Conservation (phyloP, 2,113 vertebrate species). For the Rhadina sibilatrix region DNA sequence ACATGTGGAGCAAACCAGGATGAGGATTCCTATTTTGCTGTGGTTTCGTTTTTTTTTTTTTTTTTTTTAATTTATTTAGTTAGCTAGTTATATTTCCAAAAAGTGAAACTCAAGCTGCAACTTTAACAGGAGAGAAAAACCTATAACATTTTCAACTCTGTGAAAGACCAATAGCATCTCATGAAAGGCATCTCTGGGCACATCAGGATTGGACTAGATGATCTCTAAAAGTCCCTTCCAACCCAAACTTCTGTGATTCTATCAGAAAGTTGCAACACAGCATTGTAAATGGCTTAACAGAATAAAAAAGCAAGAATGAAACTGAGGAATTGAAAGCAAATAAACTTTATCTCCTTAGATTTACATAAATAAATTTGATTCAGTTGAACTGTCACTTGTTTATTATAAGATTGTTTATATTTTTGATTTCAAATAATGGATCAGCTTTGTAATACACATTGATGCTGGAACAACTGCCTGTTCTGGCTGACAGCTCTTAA, state of each 20-base stretch:
- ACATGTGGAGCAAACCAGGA: rapidly evolving
- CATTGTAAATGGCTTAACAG: not conserved
- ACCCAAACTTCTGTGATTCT: not conserved
- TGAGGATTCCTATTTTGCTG: not conserved
- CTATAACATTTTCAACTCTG: not conserved
- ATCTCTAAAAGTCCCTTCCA: not conserved
- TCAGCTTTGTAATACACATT: not conserved
- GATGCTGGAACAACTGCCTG: not conserved
- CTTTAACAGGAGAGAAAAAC: not conserved
- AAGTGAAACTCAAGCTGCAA: not conserved
- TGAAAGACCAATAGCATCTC: not conserved
- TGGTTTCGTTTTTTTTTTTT: rapidly evolving
- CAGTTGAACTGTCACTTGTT: not conserved
- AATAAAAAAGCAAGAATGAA: not conserved
- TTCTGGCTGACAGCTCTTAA: not conserved
- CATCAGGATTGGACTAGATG: not conserved
- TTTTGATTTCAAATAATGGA: not conserved
- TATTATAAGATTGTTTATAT: not conserved
- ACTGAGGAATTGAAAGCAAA: not conserved
- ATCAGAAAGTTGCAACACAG: not conserved
- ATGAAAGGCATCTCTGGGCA: not conserved
- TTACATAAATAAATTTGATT: not conserved
- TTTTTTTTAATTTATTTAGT: not conserved
- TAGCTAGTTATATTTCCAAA: not conserved
- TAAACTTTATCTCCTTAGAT: not conserved